Percentiles rank a stretch among this genome's conserved stretches.
phyloP scores from a whole-genome alignment of 2,797 vertebrate species.

The Channallabes apus region DNA sequence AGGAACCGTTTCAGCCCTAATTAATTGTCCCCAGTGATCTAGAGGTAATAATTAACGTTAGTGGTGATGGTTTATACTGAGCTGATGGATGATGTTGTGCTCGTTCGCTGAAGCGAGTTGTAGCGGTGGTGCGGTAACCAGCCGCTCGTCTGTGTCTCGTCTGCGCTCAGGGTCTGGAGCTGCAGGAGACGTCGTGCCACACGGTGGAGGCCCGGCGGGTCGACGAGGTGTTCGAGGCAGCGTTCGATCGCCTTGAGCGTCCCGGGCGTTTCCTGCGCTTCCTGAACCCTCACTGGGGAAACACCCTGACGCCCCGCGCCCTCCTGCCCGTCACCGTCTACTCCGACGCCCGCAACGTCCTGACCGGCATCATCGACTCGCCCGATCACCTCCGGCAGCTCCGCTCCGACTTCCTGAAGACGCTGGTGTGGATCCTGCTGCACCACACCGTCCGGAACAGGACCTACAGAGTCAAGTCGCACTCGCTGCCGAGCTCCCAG shows the following conservation, averaged over 20 bases:
- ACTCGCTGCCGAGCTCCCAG: slow-evolving; percentile 68
- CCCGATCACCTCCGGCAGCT: slow-evolving; percentile 90
- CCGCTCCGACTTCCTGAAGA: slow-evolving; percentile 90
- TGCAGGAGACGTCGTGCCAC: slow-evolving; percentile 97
- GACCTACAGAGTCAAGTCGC: slow-evolving; percentile 69
- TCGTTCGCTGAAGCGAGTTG: not conserved
- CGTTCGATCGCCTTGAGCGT: slow-evolving; percentile 83
- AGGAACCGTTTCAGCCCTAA: too few species aligned
- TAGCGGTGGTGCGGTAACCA: not conserved
- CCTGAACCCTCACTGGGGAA: slow-evolving; percentile 89
- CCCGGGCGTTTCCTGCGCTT: slow-evolving; percentile 70
- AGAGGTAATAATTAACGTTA: too few species aligned
- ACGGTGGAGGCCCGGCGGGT: slow-evolving; percentile 91
- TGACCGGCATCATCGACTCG: slow-evolving; percentile 95
- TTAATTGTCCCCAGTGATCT: too few species aligned
- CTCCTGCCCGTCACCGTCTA: slow-evolving; percentile 85
- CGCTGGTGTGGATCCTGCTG: slow-evolving; percentile 90
- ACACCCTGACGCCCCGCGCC: slow-evolving; percentile 86
- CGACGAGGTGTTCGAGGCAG: slow-evolving; percentile 92
- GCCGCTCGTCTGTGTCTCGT: not conserved
- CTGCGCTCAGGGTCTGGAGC: slow-evolving; percentile 86
- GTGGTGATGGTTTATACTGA: too few species aligned
- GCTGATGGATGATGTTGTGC: too few species aligned
- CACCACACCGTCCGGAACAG: slow-evolving; percentile 80
- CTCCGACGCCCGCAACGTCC: slow-evolving; percentile 89